These are phyloP conservation scores for Betta splendens DNA, from an alignment of 2,797 vertebrate genomes.

Conservation along the genomic window DNA sequence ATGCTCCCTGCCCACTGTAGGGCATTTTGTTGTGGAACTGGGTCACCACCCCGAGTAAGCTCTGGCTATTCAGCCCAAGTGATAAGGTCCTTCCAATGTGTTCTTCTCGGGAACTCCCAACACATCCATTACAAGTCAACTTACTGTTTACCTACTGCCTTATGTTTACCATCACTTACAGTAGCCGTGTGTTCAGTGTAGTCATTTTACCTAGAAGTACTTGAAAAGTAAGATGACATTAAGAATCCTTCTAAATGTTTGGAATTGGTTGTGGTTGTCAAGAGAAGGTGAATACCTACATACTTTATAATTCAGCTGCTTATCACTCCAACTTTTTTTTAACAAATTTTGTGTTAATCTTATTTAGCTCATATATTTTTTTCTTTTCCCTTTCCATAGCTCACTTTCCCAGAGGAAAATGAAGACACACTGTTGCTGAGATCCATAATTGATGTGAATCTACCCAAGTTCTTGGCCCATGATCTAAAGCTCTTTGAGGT, in stretches of 20 bases:
- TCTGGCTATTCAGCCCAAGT: too few relatives aligned
- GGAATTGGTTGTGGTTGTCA: neutral
- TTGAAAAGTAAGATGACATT: slow-evolving; percentile 12
- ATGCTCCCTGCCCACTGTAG: too few relatives aligned
- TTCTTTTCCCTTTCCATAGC: slow-evolving; percentile 64
- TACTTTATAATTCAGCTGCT: slow-evolving; percentile 10
- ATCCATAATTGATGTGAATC: slow-evolving; percentile 92
- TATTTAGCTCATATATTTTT: neutral
- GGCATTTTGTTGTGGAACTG: too few relatives aligned
- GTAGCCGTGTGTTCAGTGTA: too few relatives aligned
- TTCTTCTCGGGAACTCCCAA: too few relatives aligned
- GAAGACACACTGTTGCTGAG: slow-evolving; percentile 90
- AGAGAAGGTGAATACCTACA: slow-evolving; percentile 4
- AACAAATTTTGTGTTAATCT: neutral
- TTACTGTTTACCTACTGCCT: too few relatives aligned
- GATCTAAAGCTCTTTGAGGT: slow-evolving; percentile 94
- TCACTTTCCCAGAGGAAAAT: slow-evolving; percentile 88
- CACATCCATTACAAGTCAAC: too few relatives aligned
- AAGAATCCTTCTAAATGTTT: slow-evolving; percentile 2
- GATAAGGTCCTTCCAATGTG: too few relatives aligned
- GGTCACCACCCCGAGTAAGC: too few relatives aligned
- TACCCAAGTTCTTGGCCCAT: slow-evolving; percentile 91
- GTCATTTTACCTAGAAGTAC: too few relatives aligned
- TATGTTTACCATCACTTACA: too few relatives aligned
- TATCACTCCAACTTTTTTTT: slow-evolving; percentile 2